Evolutionary conservation across 2,888 invertebrate genomes (phyloP).

Genomic region (Glomeris marginata): DNA sequence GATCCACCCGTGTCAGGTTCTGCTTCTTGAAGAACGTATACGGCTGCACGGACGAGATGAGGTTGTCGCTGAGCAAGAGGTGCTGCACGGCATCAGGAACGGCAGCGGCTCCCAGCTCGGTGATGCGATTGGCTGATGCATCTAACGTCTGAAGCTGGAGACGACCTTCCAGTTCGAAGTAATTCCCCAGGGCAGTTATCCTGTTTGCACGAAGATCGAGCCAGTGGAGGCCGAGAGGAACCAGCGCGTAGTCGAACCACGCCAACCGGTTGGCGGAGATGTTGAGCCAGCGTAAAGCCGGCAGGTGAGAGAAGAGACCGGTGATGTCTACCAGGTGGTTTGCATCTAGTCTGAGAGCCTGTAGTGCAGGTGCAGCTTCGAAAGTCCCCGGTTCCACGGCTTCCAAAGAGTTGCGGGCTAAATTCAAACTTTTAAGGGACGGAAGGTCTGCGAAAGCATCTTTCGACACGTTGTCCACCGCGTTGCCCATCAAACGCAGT

Average conservation of each 20-base stretch:
- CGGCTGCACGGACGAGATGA: conserved; percentile 67
- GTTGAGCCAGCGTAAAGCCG: conserved; percentile 72
- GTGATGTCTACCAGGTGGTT: conserved; percentile 68
- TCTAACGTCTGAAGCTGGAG: conserved; percentile 67
- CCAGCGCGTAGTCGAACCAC: conserved; percentile 73
- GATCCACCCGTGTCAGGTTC: conserved; percentile 76
- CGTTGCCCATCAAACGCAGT: conserved; percentile 75
- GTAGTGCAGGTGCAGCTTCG: conserved; percentile 58
- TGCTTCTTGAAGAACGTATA: conserved; percentile 77
- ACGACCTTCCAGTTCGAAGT: conserved; percentile 65
- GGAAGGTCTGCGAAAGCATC: conserved; percentile 61
- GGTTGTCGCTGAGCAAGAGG: conserved; percentile 78
- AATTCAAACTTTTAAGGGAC: conserved; percentile 64
- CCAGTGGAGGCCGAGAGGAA: conserved; percentile 71
- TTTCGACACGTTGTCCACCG: conserved; percentile 63
- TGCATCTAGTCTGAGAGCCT: conserved; percentile 72
- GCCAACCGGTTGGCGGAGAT: conserved; percentile 78
- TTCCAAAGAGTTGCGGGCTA: conserved; percentile 69
- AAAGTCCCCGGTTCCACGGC: conserved; percentile 66
- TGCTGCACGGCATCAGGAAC: conserved; percentile 73
- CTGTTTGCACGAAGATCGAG: conserved; percentile 78
- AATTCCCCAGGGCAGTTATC: conserved; percentile 63
- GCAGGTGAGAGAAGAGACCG: conserved; percentile 66
- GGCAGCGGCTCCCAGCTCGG: conserved; percentile 56
- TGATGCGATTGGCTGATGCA: conserved; percentile 77